Percentiles rank a stretch among this genome's conserved stretches.
These are phyloP conservation scores for Leuciscus waleckii DNA, from an alignment of 2,797 vertebrate species.

Conservation along the genomic window DNA sequence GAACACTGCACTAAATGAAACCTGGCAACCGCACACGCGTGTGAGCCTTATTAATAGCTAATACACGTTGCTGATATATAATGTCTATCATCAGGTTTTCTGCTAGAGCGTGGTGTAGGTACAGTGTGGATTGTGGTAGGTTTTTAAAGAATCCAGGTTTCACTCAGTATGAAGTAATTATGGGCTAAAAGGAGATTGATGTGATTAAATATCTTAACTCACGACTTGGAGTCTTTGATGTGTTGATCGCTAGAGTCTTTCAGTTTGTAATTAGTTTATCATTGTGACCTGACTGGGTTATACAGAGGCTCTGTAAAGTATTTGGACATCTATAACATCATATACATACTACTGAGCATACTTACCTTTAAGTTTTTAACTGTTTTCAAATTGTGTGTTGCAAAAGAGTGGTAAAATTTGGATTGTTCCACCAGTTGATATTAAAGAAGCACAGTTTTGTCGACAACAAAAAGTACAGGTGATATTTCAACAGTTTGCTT, in stretches of 20 bases:
- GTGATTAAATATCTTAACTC: slow-evolving; percentile 16
- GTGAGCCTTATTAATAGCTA: slow-evolving; percentile 63
- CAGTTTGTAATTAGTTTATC: slow-evolving; percentile 1
- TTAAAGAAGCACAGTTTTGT: no score
- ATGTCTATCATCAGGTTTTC: slow-evolving; percentile 45
- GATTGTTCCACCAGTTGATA: background rate
- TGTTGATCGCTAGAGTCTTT: background rate
- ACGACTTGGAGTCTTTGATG: slow-evolving; percentile 12
- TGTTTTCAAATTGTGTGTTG: background rate
- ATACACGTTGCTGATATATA: slow-evolving; percentile 62
- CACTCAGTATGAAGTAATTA: slow-evolving; percentile 56
- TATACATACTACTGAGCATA: background rate
- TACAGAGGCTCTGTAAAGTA: background rate
- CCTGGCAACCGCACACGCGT: slow-evolving; percentile 58
- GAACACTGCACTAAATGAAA: slow-evolving; percentile 61
- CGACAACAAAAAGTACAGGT: no score
- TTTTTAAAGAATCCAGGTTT: slow-evolving; percentile 41
- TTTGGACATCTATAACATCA: background rate
- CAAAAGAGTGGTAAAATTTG: background rate
- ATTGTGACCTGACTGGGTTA: background rate
- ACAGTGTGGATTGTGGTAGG: slow-evolving; percentile 30
- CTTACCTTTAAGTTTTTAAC: background rate
- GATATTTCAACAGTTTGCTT: no score
- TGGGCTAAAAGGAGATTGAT: slow-evolving; percentile 11
- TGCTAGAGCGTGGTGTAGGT: slow-evolving; percentile 44